Conservation (phyloP, 2,888 invertebrate genomes). For the Eristalis intricaria region DNA sequence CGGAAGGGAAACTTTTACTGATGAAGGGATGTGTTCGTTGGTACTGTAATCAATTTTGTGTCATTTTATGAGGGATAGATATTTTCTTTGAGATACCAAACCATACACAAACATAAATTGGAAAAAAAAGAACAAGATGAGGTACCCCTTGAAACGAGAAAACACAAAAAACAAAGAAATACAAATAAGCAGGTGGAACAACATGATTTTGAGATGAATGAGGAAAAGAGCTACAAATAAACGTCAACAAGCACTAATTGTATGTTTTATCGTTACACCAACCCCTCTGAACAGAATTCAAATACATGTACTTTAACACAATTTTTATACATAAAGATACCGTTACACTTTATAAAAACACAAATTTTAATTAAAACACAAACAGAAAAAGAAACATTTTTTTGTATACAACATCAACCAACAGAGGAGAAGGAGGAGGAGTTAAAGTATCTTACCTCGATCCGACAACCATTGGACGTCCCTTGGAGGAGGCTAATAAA, state of each 20-base stretch:
- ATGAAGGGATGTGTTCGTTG: neutral
- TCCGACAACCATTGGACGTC: conserved; percentile 79
- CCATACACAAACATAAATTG: neutral
- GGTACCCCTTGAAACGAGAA: neutral
- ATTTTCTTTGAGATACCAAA: neutral
- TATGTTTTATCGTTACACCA: conserved; percentile 56
- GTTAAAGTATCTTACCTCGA: conserved; percentile 79
- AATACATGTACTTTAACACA: conserved; percentile 10
- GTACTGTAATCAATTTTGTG: neutral
- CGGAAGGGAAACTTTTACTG: neutral
- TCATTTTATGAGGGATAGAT: too few species aligned
- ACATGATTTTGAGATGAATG: conserved; percentile 27
- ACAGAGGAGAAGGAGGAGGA: neutral
- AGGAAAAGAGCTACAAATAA: conserved; percentile 35
- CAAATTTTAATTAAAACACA: neutral
- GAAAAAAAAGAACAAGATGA: neutral
- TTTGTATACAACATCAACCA: conserved; percentile 10
- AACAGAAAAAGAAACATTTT: neutral
- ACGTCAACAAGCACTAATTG: conserved; percentile 35
- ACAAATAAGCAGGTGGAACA: conserved; percentile 5
- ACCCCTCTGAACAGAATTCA: conserved; percentile 52
- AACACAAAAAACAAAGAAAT: neutral
- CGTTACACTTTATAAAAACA: conserved; percentile 14
- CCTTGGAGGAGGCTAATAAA: conserved; percentile 78
- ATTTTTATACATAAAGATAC: neutral